These are phyloP conservation scores for Gephyroberyx darwinii DNA, from an alignment of 2,797 vertebrate genomes.

Conservation along the genomic window DNA sequence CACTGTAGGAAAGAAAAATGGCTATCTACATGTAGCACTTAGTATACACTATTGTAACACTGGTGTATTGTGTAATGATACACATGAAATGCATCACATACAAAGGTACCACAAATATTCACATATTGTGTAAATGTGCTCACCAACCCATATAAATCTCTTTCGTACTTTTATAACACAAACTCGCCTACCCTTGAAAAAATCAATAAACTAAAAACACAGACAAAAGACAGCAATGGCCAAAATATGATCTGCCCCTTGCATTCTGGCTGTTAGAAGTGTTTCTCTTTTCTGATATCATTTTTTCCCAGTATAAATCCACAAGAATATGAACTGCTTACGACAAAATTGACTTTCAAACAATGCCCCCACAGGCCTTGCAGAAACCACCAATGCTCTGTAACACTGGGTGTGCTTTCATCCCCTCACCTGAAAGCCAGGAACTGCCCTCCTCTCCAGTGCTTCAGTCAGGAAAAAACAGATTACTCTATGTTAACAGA, in stretches of 20 bases:
- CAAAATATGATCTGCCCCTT: slow-evolving; percentile 73
- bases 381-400: slow-evolving; percentile 60
- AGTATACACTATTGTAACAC: slow-evolving; percentile 50
- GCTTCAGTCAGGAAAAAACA: slow-evolving; percentile 72
- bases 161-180: slow-evolving; percentile 58
- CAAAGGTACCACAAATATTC: slow-evolving; percentile 24
- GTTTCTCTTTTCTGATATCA: slow-evolving; percentile 76
- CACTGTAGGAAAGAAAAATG: slow-evolving; percentile 39
- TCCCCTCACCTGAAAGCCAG: slow-evolving; percentile 74
- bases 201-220: slow-evolving; percentile 68
- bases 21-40: slow-evolving; percentile 36
- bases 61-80: slow-evolving; percentile 39
- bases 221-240: slow-evolving; percentile 72
- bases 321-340: slow-evolving; percentile 86
- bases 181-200: slow-evolving; percentile 55
- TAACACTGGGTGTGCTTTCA: slow-evolving; percentile 59
- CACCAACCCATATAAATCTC: slow-evolving; percentile 74
- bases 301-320: slow-evolving; percentile 90
- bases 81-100: slow-evolving; percentile 49
- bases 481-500: slow-evolving; percentile 77
- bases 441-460: slow-evolving; percentile 61
- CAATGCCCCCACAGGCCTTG: slow-evolving; percentile 75
- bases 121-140: slow-evolving; percentile 76
- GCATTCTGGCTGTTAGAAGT: slow-evolving; percentile 71
- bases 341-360: slow-evolving; percentile 87